Conservation (phyloP, 2,113 vertebrate genomes). For the Chaetodon auriga region DNA sequence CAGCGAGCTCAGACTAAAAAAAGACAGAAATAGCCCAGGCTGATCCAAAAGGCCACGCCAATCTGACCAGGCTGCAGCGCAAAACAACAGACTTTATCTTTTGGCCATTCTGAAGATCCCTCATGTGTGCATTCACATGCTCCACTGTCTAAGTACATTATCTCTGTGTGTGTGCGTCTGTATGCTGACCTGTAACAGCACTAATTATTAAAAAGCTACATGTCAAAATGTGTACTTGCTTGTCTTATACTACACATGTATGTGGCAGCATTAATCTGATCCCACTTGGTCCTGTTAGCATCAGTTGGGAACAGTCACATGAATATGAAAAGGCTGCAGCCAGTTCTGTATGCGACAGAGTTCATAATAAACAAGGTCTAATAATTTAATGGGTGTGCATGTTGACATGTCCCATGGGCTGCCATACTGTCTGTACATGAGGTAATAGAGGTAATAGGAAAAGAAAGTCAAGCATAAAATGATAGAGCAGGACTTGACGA, state of each 20-base stretch:
- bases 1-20: slow-evolving; percentile 56
- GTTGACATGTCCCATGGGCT: slow-evolving; percentile 75
- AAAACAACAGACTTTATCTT: slow-evolving; percentile 13
- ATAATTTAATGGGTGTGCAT: slow-evolving; percentile 80
- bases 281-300: slow-evolving; percentile 64
- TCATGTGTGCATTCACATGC: neutral
- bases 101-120: neutral
- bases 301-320: slow-evolving; percentile 68
- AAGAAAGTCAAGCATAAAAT: slow-evolving; percentile 51
- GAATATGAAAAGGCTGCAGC: slow-evolving; percentile 80
- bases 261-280: slow-evolving; percentile 48
- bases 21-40: slow-evolving; percentile 59
- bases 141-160: neutral
- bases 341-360: slow-evolving; percentile 61
- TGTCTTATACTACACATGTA: slow-evolving; percentile 18
- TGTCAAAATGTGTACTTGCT: slow-evolving; percentile 31
- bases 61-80: slow-evolving; percentile 43
- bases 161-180: neutral
- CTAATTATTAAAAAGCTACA: slow-evolving; percentile 36
- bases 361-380: slow-evolving; percentile 83
- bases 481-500: slow-evolving; percentile 56
- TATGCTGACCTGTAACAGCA: slow-evolving; percentile 10
- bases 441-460: slow-evolving; percentile 60
- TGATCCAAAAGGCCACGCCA: slow-evolving; percentile 53
- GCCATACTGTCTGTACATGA: slow-evolving; percentile 57